Base-by-base conservation (phyloP, 1,140 invertebrate genomes). In the Brachionus rubens region DNA sequence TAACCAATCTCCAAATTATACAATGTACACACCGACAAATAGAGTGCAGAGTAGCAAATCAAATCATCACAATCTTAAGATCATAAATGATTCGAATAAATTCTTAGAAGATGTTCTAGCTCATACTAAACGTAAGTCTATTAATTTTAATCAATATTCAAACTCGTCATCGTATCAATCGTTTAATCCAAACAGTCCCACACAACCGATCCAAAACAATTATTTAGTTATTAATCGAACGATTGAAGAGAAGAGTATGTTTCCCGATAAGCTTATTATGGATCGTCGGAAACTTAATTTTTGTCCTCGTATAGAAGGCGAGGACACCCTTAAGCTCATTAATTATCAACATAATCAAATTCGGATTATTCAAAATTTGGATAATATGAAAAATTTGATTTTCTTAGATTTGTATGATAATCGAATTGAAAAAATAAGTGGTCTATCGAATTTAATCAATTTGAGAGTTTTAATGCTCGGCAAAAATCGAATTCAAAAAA, bases 361-460 rank as follows among this genome's bases (percentile, higher is more conserved):
- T 70, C 90, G 88, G 70, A 89, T 88, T 78, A 89, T 95, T 65
- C 88, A 90, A 77, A 87, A 87, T 62, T 82, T 89, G 21, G 81
- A 79, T 30, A 79, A 77, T 76, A 87, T 93, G 70, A 89, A 88
- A 33, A 89, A 91, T 82, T 84, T 94, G 47, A 92, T 96, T 28
- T 94, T 94, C 81, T 88, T 96, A 50, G 93, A 96, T 83, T 85
- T 96, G 3, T 96, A 95, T 83, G 91, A 94, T 83, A 96, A 96
- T 85, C 91, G 94, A 83, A 89, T 96, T 43, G 92, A 94, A 76
- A 89, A 89, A 80, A 90, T 96, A 56, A 88, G 88, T 47, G 90
- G 88, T 76, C 85, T 95, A 36, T 89, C 90, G 77, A 85, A 87
- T 52, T 86, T 94, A 6, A 88, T 88, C 52, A 91, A 90, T 81